phyloP scores from a whole-genome alignment of 2,797 vertebrate genomes.

The Pampus argenteus region DNA sequence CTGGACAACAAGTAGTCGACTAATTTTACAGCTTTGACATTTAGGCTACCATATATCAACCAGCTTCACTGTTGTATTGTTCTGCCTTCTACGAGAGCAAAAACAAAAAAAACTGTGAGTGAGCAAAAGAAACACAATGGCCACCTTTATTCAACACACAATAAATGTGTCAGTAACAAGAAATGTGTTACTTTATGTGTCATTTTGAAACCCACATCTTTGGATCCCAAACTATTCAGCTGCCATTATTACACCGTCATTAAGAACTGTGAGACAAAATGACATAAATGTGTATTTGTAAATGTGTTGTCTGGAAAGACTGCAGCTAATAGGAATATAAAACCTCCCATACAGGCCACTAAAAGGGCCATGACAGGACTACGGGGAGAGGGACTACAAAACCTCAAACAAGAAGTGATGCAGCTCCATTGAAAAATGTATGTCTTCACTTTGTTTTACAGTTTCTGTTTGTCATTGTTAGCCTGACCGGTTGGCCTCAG shows the following conservation, averaged over 20 bases:
- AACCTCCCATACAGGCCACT: conserved; percentile 49
- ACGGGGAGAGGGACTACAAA: conserved; percentile 18
- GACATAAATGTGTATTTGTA: not conserved
- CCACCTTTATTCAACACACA: conserved; percentile 63
- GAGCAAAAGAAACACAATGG: conserved; percentile 51
- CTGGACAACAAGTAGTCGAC: conserved; percentile 61
- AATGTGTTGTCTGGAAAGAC: conserved; percentile 20
- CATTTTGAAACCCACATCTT: conserved; percentile 56
- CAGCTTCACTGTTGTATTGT: conserved; percentile 67
- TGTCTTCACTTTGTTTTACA: conserved; percentile 31
- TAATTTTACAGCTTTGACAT: conserved; percentile 80
- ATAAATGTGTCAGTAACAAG: conserved; percentile 65
- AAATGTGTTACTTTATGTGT: conserved; percentile 55
- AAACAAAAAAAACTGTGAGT: conserved; percentile 14
- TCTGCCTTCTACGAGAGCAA: conserved; percentile 49
- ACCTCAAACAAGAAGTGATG: conserved; percentile 43
- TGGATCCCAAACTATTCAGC: conserved; percentile 40
- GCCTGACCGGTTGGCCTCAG: conserved; percentile 37
- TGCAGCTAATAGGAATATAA: conserved; percentile 40
- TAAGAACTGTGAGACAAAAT: not conserved
- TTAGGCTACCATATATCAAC: conserved; percentile 73
- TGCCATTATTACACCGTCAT: not conserved
- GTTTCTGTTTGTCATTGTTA: conserved; percentile 34
- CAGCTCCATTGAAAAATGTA: conserved; percentile 33
- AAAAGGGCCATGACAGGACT: conserved; percentile 41